Conservation (phyloP, 2,113 vertebrate genomes). For the Peromyscus maniculatus region DNA sequence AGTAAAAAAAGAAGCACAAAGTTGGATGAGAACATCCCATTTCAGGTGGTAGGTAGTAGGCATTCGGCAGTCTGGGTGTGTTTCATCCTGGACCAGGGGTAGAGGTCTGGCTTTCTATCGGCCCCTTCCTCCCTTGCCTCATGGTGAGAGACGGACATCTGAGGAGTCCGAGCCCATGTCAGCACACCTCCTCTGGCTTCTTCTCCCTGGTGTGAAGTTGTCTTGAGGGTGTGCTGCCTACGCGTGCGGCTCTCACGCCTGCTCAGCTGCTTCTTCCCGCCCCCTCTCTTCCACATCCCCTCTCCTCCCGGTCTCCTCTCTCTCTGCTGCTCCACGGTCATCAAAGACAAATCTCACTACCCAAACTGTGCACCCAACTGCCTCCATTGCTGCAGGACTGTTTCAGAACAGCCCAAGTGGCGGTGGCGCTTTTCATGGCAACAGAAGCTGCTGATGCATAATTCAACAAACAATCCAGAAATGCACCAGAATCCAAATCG, state of each 20-base stretch:
- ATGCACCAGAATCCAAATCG: constrained; percentile 64
- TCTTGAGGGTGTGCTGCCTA: fast-evolving
- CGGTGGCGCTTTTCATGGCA: background rate
- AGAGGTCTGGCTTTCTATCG: background rate
- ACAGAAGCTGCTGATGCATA: constrained; percentile 75
- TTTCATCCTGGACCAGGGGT: fast-evolving
- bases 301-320: background rate
- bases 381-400: constrained; percentile 44
- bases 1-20: background rate
- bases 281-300: background rate
- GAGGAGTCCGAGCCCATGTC: fast-evolving
- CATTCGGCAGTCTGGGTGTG: background rate
- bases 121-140: fast-evolving
- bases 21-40: no score
- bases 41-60: fast-evolving
- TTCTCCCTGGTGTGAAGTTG: background rate
- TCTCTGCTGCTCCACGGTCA: constrained; percentile 1
- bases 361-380: constrained; percentile 65
- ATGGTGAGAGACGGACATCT: background rate
- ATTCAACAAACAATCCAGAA: constrained; percentile 79
- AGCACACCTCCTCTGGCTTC: background rate
- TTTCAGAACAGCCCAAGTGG: constrained; percentile 49
- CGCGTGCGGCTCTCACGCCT: background rate
- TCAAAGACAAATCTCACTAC: constrained; percentile 7
- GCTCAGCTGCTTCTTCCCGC: background rate